Base-by-base conservation (phyloP, 2,888 invertebrate genomes). In the Aradus depressus region DNA sequence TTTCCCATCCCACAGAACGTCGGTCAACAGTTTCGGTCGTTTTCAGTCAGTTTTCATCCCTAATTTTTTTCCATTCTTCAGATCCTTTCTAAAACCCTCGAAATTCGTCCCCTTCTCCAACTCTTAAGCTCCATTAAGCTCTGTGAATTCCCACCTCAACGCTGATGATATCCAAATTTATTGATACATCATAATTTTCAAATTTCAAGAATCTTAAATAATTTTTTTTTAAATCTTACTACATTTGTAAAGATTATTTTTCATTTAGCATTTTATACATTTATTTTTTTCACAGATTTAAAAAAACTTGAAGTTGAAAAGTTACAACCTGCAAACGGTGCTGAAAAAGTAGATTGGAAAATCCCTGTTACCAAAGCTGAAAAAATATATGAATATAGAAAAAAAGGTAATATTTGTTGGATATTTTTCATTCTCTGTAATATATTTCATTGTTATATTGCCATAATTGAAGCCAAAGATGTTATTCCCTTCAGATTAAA, bases 321-420 rank as follows among this genome's bases (percentile, higher is more conserved):
- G 5, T 32, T 6, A 10, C 19, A 47, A 3, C 25, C 22, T 14
- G 14, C 12, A 6, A 31, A 31, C 42, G 25, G 14, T 10, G 49
- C 37, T 10, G 25, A 38, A 8, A 23, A 32, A 32, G 37, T 35
- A 2, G 43, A 70, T 57, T 74, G 74, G 74, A 67, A 68, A 51
- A 63, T 70, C 12, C 66, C 69, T 4, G 67, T 69, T 23, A 73
- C 74, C 0, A 58, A 67, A 52, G 72, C 74, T 1, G 75, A 74
- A 56, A 65, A 67, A 52, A 57, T 67, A 1, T 51, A 54, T 31
- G 51, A 54, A 21, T 19, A 41, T 21, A 25, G 43, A 18, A 54
- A 54, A 35, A 50, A 51, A 47, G 47, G 50, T 50, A 22, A 22
- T 45, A 10, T 21, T 35, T 22, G 35, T 32, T 1, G 12, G 19